phyloP scores from a whole-genome alignment of 2,888 invertebrate genomes.

The Odontothrips loti region DNA sequence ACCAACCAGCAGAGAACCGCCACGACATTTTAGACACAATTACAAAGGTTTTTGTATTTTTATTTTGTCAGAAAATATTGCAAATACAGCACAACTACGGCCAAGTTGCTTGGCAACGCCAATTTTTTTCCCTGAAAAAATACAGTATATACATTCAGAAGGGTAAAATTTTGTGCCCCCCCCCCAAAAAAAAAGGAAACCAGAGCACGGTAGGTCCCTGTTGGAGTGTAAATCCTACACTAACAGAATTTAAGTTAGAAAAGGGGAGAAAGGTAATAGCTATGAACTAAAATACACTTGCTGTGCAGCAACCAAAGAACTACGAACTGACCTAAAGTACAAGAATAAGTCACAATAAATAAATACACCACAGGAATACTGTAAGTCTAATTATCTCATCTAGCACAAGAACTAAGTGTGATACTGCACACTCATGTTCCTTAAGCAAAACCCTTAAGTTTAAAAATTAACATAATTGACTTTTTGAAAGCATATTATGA shows the following conservation, averaged over 20 bases:
- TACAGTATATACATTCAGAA: neutral
- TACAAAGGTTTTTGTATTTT: neutral
- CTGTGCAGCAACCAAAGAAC: too few relatives aligned
- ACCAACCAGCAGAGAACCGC: too few relatives aligned
- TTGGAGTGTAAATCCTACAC: too few relatives aligned
- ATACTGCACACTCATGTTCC: neutral
- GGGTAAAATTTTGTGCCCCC: neutral
- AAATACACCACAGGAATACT: neutral
- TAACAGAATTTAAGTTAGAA: too few relatives aligned
- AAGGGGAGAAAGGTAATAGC: too few relatives aligned
- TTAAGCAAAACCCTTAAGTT: neutral
- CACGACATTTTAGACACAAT: too few relatives aligned
- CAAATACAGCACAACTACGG: neutral
- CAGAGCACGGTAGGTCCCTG: too few relatives aligned
- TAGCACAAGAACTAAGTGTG: neutral
- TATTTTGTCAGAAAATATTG: neutral
- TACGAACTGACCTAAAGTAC: too few relatives aligned
- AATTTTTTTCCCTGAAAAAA: neutral
- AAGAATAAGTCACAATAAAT: neutral
- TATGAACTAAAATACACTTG: too few relatives aligned
- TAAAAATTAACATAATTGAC: neutral
- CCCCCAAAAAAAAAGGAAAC: too few relatives aligned
- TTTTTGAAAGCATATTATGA: neutral
- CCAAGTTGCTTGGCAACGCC: neutral
- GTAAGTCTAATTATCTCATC: neutral